Conservation (phyloP, 2,888 invertebrate species). For the Rhorus exstirpatorius region DNA sequence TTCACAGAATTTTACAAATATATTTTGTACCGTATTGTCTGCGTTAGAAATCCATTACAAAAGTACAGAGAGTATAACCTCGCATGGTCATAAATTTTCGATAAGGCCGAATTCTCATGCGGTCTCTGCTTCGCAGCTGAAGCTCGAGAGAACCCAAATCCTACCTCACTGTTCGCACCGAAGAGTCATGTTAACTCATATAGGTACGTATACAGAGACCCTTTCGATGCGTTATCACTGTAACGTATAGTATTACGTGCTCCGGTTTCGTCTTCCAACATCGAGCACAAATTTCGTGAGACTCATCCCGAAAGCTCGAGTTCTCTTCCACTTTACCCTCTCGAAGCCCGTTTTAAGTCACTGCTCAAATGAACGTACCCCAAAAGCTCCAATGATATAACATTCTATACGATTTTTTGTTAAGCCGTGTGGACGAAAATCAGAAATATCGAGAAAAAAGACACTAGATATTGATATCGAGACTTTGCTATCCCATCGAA, state of each 20-base stretch:
- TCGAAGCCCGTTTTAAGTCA: slow-evolving; percentile 35
- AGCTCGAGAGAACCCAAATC: slow-evolving; percentile 32
- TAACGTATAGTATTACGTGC: slow-evolving; percentile 10
- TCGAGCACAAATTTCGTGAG: slow-evolving; percentile 1
- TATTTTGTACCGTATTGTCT: too few species aligned
- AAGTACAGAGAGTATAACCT: slow-evolving; percentile 14
- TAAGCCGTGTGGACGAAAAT: not conserved
- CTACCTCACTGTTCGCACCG: slow-evolving; percentile 6
- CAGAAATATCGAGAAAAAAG: not conserved
- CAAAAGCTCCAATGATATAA: not conserved
- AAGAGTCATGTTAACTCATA: not conserved
- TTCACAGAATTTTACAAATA: too few species aligned
- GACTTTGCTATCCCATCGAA: too few species aligned
- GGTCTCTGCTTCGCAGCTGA: slow-evolving; percentile 11
- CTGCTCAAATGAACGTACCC: slow-evolving; percentile 26
- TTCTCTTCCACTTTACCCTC: slow-evolving; percentile 17
- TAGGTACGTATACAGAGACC: not conserved
- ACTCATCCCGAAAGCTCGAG: slow-evolving; percentile 28
- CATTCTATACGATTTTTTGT: not conserved
- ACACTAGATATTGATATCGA: not conserved
- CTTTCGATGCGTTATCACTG: not conserved
- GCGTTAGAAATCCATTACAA: too few species aligned
- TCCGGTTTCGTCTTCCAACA: slow-evolving; percentile 8
- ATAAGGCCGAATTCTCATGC: slow-evolving; percentile 22
- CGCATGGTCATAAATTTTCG: slow-evolving; percentile 42